Percentiles rank a stretch among this genome's conserved stretches.
These are phyloP conservation scores for Standfussiana lucernea DNA, from an alignment of 2,888 invertebrate species.

Conservation along the genomic window DNA sequence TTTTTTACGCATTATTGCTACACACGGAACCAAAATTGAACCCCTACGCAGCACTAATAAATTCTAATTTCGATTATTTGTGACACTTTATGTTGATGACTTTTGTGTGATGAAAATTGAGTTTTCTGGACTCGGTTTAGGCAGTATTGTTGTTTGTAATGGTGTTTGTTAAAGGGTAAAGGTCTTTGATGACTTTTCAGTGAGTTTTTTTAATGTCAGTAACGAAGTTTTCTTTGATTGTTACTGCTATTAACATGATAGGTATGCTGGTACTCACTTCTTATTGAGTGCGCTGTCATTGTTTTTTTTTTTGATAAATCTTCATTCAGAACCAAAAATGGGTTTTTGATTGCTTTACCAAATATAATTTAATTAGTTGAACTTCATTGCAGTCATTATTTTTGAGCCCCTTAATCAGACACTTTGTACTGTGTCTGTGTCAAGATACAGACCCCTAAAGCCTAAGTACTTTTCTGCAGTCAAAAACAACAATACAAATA, in stretches of 20 bases:
- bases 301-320: too few relatives aligned
- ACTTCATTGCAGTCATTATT: neutral
- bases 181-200: neutral
- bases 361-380: neutral
- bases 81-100: slow-evolving; percentile 74
- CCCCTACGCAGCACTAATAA: slow-evolving; percentile 85
- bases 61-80: slow-evolving; percentile 88
- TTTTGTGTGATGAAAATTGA: slow-evolving; percentile 61
- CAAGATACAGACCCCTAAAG: too few relatives aligned
- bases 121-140: slow-evolving; percentile 48
- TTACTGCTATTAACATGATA: neutral
- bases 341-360: neutral
- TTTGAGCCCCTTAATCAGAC: too few relatives aligned
- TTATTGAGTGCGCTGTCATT: neutral
- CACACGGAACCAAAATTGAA: slow-evolving; percentile 86
- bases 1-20: slow-evolving; percentile 90
- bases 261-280: neutral
- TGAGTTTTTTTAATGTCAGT: neutral
- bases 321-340: too few relatives aligned
- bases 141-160: slow-evolving; percentile 30
- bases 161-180: neutral
- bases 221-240: neutral
- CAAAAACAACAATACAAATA: neutral
- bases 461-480: neutral
- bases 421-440: too few relatives aligned